phyloP scores from a whole-genome alignment of 1,140 invertebrate genomes.

The Apis florea region DNA sequence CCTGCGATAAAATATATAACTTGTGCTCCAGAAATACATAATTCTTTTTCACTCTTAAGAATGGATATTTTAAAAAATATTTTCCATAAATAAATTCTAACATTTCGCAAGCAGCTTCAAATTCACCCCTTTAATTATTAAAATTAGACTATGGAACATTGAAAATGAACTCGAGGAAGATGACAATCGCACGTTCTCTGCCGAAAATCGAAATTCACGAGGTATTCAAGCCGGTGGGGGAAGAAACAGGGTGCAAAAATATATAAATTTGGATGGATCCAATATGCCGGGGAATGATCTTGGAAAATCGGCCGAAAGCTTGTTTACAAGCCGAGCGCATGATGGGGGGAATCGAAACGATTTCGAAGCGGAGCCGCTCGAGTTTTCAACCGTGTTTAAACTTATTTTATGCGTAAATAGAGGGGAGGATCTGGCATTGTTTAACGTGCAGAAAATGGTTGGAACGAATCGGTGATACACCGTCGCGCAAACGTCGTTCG shows the following conservation, averaged over 20 bases:
- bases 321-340: slow-evolving; percentile 6
- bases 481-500: not conserved
- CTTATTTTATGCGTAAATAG: slow-evolving; percentile 41
- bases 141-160: too few relatives aligned
- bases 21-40: too few relatives aligned
- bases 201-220: not conserved
- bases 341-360: too few relatives aligned
- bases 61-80: too few relatives aligned
- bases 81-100: too few relatives aligned
- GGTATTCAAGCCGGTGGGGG: not conserved
- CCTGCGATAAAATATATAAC: too few relatives aligned
- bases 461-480: slow-evolving; percentile 20
- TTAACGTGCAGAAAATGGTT: slow-evolving; percentile 48
- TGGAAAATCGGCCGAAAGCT: slow-evolving; percentile 5
- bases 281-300: not conserved
- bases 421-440: slow-evolving; percentile 21
- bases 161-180: too few relatives aligned
- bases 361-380: not conserved
- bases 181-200: too few relatives aligned
- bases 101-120: too few relatives aligned
- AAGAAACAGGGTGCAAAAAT: not conserved
- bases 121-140: too few relatives aligned
- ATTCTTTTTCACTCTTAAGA: too few relatives aligned
- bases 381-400: slow-evolving; percentile 21
- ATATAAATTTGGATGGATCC: not conserved